Evolutionary conservation across 2,113 vertebrate genomes (phyloP).

Genomic region (Galeopterus variegatus): DNA sequence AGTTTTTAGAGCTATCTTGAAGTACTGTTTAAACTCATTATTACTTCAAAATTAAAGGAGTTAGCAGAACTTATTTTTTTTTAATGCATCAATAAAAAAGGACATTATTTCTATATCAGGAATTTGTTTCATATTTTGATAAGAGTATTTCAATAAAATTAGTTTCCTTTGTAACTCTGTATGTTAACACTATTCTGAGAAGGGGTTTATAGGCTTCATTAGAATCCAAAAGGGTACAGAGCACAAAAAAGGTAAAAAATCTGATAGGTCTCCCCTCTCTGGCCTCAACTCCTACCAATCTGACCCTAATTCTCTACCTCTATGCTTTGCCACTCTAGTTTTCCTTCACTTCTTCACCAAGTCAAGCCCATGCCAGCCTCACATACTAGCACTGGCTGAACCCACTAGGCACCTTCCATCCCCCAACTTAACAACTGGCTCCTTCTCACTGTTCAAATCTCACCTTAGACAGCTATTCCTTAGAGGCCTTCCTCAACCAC

Average conservation of each 20-base stretch:
- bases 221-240: neutral
- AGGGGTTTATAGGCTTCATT: neutral
- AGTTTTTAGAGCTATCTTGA: neutral
- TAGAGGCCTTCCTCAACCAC: neutral
- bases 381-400: neutral
- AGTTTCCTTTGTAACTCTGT: neutral
- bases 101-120: neutral
- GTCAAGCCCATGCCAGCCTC: neutral
- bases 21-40: constrained; percentile 4
- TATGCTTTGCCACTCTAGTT: neutral
- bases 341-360: neutral
- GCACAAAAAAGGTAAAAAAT: neutral
- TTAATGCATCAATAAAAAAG: constrained; percentile 10
- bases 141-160: neutral
- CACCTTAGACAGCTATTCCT: neutral
- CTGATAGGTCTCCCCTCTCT: neutral
- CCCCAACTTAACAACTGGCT: neutral
- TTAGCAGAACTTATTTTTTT: neutral
- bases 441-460: neutral
- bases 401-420: neutral
- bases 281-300: neutral
- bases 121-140: neutral
- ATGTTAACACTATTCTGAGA: neutral
- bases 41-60: neutral
- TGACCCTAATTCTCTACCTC: neutral